Evolutionary conservation across 2,888 invertebrate species (phyloP).

Genomic region (Pelosia muscerda): DNA sequence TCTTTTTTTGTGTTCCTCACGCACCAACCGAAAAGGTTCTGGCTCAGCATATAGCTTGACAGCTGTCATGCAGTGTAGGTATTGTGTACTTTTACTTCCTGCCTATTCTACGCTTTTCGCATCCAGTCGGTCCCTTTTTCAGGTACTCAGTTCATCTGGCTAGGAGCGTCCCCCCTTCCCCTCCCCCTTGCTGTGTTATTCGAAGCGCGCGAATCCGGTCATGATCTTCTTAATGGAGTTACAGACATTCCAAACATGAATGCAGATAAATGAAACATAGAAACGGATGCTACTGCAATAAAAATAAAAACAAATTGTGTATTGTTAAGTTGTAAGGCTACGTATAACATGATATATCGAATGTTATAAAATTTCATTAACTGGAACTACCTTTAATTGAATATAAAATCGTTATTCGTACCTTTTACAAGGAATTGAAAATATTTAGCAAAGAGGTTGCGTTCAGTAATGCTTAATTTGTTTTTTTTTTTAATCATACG

Average conservation of each 20-base stretch:
- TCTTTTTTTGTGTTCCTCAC: too few relatives aligned
- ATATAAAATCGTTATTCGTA: background rate
- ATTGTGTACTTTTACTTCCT: too few relatives aligned
- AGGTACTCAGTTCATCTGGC: too few relatives aligned
- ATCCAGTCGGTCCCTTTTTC: too few relatives aligned
- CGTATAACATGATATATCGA: background rate
- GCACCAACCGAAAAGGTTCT: too few relatives aligned
- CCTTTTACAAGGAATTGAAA: background rate
- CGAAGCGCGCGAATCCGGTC: background rate
- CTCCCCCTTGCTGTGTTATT: too few relatives aligned
- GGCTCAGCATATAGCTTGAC: too few relatives aligned
- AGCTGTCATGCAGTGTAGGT: too few relatives aligned
- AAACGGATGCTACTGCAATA: background rate
- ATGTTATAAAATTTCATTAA: background rate
- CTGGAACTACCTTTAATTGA: background rate
- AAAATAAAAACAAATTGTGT: background rate
- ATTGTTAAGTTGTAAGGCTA: background rate
- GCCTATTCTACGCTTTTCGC: too few relatives aligned
- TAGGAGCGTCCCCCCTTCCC: too few relatives aligned
- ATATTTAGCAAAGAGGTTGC: background rate
- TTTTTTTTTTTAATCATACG: background rate
- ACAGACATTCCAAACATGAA: conserved; percentile 2
- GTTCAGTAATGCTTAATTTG: background rate
- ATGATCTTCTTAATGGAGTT: background rate
- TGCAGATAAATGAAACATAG: background rate